Evolutionary conservation across 2,113 vertebrate species (phyloP).

Genomic region (Etheostoma spectabile): DNA sequence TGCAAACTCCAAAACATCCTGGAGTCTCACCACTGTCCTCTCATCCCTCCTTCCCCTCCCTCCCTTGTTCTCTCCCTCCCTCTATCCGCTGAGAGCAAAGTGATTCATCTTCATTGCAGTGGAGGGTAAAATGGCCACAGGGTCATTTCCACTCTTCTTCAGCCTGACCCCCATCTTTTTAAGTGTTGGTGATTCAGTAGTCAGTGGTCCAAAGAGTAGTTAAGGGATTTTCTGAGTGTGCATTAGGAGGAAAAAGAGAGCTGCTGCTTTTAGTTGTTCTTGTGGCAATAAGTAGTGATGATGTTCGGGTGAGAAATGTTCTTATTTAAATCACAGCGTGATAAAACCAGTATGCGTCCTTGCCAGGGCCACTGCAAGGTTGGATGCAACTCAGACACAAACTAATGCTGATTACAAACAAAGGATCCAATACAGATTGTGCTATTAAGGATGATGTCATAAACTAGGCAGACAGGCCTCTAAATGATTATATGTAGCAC

Average conservation of each 20-base stretch:
- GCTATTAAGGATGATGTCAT: slow-evolving; percentile 35
- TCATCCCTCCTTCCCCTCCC: slow-evolving; percentile 38
- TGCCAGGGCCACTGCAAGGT: background rate
- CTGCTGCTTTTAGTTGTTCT: slow-evolving; percentile 16
- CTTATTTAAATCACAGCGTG: background rate
- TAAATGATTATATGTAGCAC: background rate
- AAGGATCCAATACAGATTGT: slow-evolving; percentile 18
- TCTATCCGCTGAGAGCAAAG: slow-evolving; percentile 44
- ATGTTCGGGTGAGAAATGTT: slow-evolving; percentile 29
- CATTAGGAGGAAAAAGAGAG: slow-evolving; percentile 17
- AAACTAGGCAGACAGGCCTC: slow-evolving; percentile 15
- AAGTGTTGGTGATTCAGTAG: slow-evolving; percentile 53
- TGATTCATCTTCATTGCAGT: slow-evolving; percentile 65
- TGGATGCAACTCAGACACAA: slow-evolving; percentile 22
- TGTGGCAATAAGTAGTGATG: slow-evolving; percentile 3
- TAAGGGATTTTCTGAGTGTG: slow-evolving; percentile 25
- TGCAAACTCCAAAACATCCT: slow-evolving; percentile 85
- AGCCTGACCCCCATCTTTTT: slow-evolving; percentile 44
- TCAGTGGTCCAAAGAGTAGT: slow-evolving; percentile 32
- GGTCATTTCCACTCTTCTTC: slow-evolving; percentile 63
- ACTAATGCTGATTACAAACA: slow-evolving; percentile 41
- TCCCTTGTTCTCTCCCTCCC: background rate
- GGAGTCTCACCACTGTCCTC: slow-evolving; percentile 73
- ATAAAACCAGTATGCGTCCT: slow-evolving; percentile 40
- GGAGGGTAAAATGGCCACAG: slow-evolving; percentile 50